Evolutionary conservation across 2,888 invertebrate species (phyloP).

Genomic region (Ferdinandea cuprea): DNA sequence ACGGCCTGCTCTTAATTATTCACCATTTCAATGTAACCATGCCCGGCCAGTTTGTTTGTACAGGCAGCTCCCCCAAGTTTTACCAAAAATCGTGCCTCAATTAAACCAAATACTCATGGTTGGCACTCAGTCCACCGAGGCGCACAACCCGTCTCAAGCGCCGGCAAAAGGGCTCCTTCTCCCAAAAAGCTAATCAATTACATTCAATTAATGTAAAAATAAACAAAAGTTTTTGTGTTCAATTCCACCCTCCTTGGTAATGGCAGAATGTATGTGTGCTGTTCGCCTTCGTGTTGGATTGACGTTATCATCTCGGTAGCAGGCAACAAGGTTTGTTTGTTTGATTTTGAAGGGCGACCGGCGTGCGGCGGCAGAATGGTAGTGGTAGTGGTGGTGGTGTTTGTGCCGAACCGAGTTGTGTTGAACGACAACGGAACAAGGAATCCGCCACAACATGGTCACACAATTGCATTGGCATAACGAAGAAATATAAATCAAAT

Average conservation of each 20-base stretch:
- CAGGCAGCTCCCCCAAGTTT: slow-evolving; percentile 38
- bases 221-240: slow-evolving; percentile 66
- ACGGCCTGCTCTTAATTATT: slow-evolving; percentile 65
- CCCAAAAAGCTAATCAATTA: slow-evolving; percentile 73
- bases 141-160: background rate
- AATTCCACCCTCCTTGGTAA: slow-evolving; percentile 7
- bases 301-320: slow-evolving; percentile 45
- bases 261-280: slow-evolving; percentile 10
- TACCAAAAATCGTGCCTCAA: slow-evolving; percentile 72
- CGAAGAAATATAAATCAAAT: slow-evolving; percentile 60
- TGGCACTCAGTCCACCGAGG: slow-evolving; percentile 9
- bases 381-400: too few species aligned
- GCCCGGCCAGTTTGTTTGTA: slow-evolving; percentile 42
- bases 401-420: too few species aligned
- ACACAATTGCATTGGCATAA: slow-evolving; percentile 51
- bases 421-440: slow-evolving; percentile 43
- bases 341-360: slow-evolving; percentile 6
- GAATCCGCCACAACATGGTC: slow-evolving; percentile 54
- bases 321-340: slow-evolving; percentile 52
- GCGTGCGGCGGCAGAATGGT: background rate
- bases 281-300: slow-evolving; percentile 35
- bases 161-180: slow-evolving; percentile 33
- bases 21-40: slow-evolving; percentile 37
- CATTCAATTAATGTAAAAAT: slow-evolving; percentile 73
- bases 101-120: slow-evolving; percentile 67